phyloP scores from a whole-genome alignment of 2,888 invertebrate genomes.

The Busseola fusca region DNA sequence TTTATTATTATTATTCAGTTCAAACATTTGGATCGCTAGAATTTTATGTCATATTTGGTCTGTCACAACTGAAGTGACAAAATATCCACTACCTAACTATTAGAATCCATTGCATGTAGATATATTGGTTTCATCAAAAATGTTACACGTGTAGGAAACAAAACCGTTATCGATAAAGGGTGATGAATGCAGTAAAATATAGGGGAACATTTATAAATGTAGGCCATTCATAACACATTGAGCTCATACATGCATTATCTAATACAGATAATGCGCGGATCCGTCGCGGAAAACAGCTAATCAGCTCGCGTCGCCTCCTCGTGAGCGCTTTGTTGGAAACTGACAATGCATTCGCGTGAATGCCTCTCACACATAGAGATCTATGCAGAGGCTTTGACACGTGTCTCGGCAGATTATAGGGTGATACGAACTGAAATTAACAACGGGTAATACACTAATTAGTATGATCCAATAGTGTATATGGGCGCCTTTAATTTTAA shows the following conservation, averaged over 20 bases:
- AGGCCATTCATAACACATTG: background rate
- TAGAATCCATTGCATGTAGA: too few relatives aligned
- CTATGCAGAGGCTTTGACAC: slow-evolving; percentile 7
- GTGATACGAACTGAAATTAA: background rate
- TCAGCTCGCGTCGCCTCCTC: slow-evolving; percentile 37
- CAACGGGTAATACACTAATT: background rate
- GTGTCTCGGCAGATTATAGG: slow-evolving; percentile 16
- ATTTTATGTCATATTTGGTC: too few relatives aligned
- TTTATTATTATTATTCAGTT: too few relatives aligned
- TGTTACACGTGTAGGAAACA: too few relatives aligned
- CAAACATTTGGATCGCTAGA: too few relatives aligned
- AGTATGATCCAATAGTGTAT: background rate
- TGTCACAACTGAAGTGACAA: too few relatives aligned
- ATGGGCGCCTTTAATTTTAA: too few relatives aligned
- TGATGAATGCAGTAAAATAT: too few relatives aligned
- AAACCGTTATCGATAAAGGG: too few relatives aligned
- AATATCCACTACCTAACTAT: too few relatives aligned
- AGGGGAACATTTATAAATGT: too few relatives aligned
- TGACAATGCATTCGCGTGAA: slow-evolving; percentile 48
- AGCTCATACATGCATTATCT: slow-evolving; percentile 10
- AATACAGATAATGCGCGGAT: slow-evolving; percentile 17
- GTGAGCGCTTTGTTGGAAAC: slow-evolving; percentile 53
- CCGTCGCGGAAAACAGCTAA: slow-evolving; percentile 32
- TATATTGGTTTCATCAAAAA: too few relatives aligned
- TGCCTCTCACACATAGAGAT: slow-evolving; percentile 16